These are phyloP conservation scores for Pocillopora grandis DNA, from an alignment of 92 coral and sea anemone genomes.

Conservation along the genomic window DNA sequence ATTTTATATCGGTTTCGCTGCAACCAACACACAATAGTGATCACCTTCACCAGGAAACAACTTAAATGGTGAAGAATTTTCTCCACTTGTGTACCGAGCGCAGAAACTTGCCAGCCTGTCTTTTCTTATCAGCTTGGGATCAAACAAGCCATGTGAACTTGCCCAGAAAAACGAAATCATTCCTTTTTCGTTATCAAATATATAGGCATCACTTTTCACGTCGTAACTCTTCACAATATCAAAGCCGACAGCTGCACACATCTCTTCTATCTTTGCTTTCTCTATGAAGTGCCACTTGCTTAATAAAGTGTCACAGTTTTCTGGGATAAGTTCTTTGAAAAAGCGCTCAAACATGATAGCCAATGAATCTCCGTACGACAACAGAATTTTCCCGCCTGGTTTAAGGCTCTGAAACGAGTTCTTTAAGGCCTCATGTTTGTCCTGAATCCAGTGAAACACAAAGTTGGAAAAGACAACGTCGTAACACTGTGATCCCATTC, in stretches of 20 bases:
- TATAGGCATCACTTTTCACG: background rate
- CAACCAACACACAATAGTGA: background rate
- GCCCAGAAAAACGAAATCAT: slow-evolving; percentile 22
- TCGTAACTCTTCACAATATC: background rate
- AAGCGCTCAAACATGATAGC: background rate
- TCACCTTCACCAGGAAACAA: background rate
- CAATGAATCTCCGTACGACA: background rate
- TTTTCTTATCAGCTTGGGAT: slow-evolving; percentile 1
- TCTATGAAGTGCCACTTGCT: background rate
- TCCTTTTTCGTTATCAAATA: background rate
- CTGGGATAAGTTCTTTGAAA: slow-evolving; percentile 4
- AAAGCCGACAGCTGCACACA: slow-evolving; percentile 19
- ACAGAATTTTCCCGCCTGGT: background rate
- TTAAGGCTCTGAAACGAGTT: slow-evolving; percentile 4
- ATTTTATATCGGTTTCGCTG: slow-evolving; percentile 11
- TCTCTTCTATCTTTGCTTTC: background rate
- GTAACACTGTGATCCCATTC: slow-evolving; percentile 8
- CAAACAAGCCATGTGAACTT: slow-evolving; percentile 9
- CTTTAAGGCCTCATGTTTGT: background rate
- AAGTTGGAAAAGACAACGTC: background rate
- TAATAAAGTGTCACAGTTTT: background rate
- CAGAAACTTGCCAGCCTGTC: slow-evolving; percentile 12
- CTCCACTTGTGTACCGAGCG: slow-evolving; percentile 5
- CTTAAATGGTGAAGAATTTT: background rate
- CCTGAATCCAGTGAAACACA: slow-evolving; percentile 3